Conservation (phyloP, 2,888 invertebrate species). For the Athalia rosae region DNA sequence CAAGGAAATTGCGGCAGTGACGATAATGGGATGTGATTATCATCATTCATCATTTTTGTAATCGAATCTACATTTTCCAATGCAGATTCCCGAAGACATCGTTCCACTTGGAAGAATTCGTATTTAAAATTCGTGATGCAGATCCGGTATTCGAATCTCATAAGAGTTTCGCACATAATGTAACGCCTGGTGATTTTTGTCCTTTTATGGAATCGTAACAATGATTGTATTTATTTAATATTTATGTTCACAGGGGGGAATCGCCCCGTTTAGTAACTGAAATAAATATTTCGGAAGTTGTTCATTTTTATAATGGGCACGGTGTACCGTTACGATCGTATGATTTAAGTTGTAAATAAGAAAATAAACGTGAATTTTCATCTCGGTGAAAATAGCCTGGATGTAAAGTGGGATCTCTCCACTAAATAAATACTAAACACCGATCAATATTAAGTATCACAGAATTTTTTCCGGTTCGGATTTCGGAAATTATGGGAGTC, state of each 20-base stretch:
- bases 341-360: slow-evolving; percentile 30
- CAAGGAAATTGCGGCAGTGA: neutral
- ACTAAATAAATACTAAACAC: slow-evolving; percentile 20
- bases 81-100: neutral
- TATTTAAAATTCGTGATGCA: no score
- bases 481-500: neutral
- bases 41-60: no score
- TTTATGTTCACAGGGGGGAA: slow-evolving; percentile 24
- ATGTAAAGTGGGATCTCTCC: neutral
- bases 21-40: neutral
- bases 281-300: slow-evolving; percentile 12
- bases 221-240: slow-evolving; percentile 36
- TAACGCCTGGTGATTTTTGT: no score
- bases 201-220: no score
- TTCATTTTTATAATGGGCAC: slow-evolving; percentile 30
- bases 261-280: slow-evolving; percentile 1
- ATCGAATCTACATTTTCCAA: neutral
- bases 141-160: no score
- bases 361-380: slow-evolving; percentile 33
- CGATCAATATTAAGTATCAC: slow-evolving; percentile 35
- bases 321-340: slow-evolving; percentile 19
- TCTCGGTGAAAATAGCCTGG: neutral
- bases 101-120: no score
- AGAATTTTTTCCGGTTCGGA: slow-evolving; percentile 9
- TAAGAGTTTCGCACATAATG: no score